phyloP scores from a whole-genome alignment of 2,113 vertebrate species.

The Aspiorhynchus laticeps region DNA sequence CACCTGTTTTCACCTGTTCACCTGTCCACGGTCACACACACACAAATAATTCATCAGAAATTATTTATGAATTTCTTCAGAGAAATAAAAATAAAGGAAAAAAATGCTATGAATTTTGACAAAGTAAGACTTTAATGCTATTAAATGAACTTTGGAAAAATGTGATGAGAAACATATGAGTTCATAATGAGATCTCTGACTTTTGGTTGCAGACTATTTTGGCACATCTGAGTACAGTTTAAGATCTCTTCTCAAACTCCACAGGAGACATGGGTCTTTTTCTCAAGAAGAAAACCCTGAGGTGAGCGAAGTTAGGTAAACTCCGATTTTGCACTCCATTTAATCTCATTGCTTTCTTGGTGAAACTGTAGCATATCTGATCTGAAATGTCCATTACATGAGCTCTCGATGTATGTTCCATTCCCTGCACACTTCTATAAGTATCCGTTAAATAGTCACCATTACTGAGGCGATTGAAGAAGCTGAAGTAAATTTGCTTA shows the following conservation, averaged over 20 bases:
- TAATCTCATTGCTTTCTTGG: background rate
- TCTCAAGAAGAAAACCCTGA: background rate
- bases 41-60: no score
- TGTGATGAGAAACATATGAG: background rate
- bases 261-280: background rate
- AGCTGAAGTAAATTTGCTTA: conserved; percentile 62
- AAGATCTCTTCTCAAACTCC: background rate
- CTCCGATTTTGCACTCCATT: background rate
- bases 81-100: no score
- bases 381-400: background rate
- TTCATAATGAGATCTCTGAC: background rate
- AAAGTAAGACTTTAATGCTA: background rate
- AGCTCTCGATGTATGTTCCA: conserved; percentile 16
- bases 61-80: no score
- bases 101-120: background rate
- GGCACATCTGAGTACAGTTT: background rate
- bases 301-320: background rate
- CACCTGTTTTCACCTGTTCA: no score
- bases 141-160: background rate
- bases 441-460: background rate
- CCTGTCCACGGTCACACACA: no score
- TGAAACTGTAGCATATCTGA: background rate
- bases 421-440: background rate
- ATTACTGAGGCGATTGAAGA: conserved; percentile 50
- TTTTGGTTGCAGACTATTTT: background rate